phyloP scores from a whole-genome alignment of 2,888 invertebrate genomes.

The Hemaris fuciformis region DNA sequence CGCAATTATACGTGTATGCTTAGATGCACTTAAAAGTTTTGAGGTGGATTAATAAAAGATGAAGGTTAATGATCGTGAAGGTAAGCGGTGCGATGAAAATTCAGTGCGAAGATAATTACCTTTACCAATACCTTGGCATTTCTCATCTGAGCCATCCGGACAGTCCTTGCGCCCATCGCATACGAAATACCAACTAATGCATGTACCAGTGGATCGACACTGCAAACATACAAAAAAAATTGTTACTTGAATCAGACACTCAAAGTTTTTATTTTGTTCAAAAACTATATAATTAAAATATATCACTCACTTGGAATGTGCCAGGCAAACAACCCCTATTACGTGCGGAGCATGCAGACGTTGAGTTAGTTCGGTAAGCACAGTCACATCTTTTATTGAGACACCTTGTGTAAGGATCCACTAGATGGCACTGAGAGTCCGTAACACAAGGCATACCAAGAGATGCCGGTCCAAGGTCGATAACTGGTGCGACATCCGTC shows the following conservation, averaged over 20 bases:
- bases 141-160: constrained; percentile 93
- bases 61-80: constrained; percentile 19
- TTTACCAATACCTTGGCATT: constrained; percentile 84
- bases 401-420: constrained; percentile 90
- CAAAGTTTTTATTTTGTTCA: too few species aligned
- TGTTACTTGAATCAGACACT: too few species aligned
- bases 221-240: constrained; percentile 65
- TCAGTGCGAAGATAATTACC: constrained; percentile 62
- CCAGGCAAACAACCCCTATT: constrained; percentile 90
- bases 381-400: constrained; percentile 90
- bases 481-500: constrained; percentile 53
- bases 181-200: constrained; percentile 96
- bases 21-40: background rate
- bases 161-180: constrained; percentile 94
- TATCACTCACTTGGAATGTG: constrained; percentile 88
- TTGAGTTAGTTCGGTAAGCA: constrained; percentile 79
- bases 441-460: constrained; percentile 88
- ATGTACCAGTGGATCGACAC: constrained; percentile 92
- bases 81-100: constrained; percentile 32
- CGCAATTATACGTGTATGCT: background rate
- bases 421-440: constrained; percentile 89
- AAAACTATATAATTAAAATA: too few species aligned
- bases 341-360: constrained; percentile 85
- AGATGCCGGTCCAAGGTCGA: constrained; percentile 83
- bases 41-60: constrained; percentile 18